A percentile compares a stretch with the other conserved stretches of the same genome.
Evolutionary conservation across 2,888 invertebrate species (phyloP).

Genomic region (Diarsia dahlii): DNA sequence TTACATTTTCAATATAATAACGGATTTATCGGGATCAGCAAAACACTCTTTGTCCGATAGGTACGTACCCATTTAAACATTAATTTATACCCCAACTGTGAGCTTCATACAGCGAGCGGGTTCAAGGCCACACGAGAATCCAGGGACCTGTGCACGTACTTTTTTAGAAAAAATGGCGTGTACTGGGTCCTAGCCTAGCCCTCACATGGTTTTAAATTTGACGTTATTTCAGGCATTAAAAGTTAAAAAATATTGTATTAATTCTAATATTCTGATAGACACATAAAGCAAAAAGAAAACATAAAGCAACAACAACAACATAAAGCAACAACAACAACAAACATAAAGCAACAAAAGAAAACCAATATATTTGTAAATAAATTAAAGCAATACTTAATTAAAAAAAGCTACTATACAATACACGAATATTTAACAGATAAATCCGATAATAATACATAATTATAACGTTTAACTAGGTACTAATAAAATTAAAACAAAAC

Average conservation of each 20-base stretch:
- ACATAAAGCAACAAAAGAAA: no score
- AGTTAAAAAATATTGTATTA: neutral
- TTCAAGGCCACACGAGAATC: conserved; percentile 40
- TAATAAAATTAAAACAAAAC: no score
- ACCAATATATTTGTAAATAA: no score
- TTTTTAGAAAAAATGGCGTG: neutral
- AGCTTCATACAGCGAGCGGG: conserved; percentile 1
- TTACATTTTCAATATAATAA: conserved; percentile 10
- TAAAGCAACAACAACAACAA: no score
- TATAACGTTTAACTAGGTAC: no score
- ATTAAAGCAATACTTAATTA: no score
- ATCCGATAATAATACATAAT: no score
- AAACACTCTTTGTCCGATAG: neutral
- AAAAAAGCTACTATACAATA: no score
- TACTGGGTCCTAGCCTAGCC: neutral
- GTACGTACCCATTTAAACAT: conserved; percentile 46
- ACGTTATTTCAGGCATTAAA: neutral
- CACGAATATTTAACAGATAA: no score
- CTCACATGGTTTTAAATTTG: neutral
- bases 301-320: no score
- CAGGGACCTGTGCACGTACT: conserved; percentile 5
- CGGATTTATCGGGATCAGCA: neutral
- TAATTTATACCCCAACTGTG: conserved; percentile 24
- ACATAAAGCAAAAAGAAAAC: no score
- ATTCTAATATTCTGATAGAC: conserved; percentile 1